A percentile compares a stretch with the other conserved stretches of the same genome.
phyloP scores from a whole-genome alignment of 1,140 invertebrate species.

The Zaprionus africanus region DNA sequence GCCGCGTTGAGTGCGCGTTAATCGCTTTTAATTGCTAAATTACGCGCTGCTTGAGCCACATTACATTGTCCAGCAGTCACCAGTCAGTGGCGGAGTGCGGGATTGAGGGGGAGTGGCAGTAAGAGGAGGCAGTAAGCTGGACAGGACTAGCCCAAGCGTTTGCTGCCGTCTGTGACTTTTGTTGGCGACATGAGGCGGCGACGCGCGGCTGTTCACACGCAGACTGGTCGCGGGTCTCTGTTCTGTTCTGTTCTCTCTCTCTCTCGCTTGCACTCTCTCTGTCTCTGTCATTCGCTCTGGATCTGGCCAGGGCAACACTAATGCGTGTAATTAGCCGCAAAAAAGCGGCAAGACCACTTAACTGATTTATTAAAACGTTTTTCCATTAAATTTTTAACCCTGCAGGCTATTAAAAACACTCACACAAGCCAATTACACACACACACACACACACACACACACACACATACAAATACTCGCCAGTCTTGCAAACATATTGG shows the following conservation, averaged over 20 bases:
- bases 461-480: slow-evolving; percentile 32
- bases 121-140: not conserved
- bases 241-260: not conserved
- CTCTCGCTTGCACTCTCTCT: not conserved
- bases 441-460: slow-evolving; percentile 37
- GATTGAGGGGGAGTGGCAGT: not conserved
- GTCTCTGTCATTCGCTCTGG: slow-evolving; percentile 8
- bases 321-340: slow-evolving; percentile 83
- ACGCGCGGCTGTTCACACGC: slow-evolving; percentile 58
- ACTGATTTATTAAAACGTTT: slow-evolving; percentile 83
- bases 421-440: slow-evolving; percentile 38
- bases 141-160: slow-evolving; percentile 4
- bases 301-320: slow-evolving; percentile 67
- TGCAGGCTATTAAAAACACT: slow-evolving; percentile 79
- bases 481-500: slow-evolving; percentile 40
- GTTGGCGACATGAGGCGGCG: slow-evolving; percentile 18
- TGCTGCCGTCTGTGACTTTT: slow-evolving; percentile 2
- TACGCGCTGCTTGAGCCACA: slow-evolving; percentile 69
- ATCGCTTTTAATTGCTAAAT: slow-evolving; percentile 83
- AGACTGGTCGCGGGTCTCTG: not conserved
- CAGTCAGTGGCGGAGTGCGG: no score
- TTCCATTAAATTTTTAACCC: slow-evolving; percentile 83
- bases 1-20: slow-evolving; percentile 64
- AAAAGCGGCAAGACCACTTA: slow-evolving; percentile 83
- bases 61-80: not conserved